phyloP scores from a whole-genome alignment of 2,113 vertebrate genomes.

The Bubalus kerabau region DNA sequence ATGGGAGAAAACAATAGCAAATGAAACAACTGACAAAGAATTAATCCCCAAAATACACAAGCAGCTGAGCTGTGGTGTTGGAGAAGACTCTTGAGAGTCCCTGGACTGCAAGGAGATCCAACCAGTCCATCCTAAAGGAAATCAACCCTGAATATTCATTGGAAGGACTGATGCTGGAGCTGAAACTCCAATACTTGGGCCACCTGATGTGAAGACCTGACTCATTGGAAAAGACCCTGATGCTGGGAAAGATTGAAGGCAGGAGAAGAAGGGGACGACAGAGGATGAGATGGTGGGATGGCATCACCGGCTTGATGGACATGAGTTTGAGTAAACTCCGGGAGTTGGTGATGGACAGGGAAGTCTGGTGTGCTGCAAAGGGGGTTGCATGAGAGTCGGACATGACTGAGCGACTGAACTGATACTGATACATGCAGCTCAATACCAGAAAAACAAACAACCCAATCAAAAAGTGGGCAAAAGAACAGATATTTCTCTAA shows the following conservation, averaged over 20 bases:
- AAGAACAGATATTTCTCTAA: not conserved
- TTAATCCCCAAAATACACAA: not conserved
- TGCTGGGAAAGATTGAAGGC: not conserved
- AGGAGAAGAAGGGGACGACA: not conserved
- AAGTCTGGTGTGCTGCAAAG: not conserved
- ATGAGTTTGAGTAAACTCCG: not conserved
- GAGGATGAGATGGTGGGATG: not conserved
- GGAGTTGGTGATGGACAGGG: not conserved
- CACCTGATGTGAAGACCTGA: not conserved
- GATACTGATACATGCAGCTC: not conserved
- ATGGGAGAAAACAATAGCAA: not conserved
- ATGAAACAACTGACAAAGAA: not conserved
- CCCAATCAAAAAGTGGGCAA: not conserved
- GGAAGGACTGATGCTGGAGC: not conserved
- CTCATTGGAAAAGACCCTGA: not conserved
- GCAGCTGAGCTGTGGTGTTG: not conserved
- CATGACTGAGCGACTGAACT: not conserved
- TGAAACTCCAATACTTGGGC: not conserved
- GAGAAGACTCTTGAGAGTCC: not conserved
- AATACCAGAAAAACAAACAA: not conserved
- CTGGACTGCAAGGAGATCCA: not conserved
- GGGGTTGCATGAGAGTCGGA: not conserved
- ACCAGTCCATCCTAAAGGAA: not conserved
- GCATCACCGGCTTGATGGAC: fast-evolving
- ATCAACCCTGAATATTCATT: not conserved